Conservation (phyloP, 2,797 vertebrate genomes). For the Sebastes cheni region DNA sequence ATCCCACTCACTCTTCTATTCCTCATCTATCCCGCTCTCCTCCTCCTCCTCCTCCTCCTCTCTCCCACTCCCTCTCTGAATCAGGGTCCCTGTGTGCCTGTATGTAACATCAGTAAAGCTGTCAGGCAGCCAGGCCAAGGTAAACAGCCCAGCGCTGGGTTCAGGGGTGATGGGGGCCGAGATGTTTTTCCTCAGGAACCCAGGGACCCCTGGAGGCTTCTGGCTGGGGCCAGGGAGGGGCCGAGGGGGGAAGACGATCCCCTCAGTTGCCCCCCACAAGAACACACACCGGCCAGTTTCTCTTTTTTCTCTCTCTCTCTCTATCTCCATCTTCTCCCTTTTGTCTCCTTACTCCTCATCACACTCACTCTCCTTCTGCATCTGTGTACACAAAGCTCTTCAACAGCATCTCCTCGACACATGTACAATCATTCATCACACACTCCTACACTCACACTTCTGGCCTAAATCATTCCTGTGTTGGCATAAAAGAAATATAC, state of each 20-base stretch:
- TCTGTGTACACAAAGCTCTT: constrained; percentile 89
- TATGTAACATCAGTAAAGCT: constrained; percentile 99
- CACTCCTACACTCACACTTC: constrained; percentile 48
- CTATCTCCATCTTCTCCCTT: constrained; percentile 32
- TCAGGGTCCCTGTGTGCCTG: constrained; percentile 91
- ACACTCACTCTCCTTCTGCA: constrained; percentile 72
- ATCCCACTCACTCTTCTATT: constrained; percentile 47
- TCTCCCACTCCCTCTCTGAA: constrained; percentile 76
- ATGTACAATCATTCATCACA: constrained; percentile 71
- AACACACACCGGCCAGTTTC: constrained; percentile 60
- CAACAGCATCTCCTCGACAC: constrained; percentile 86
- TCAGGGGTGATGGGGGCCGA: constrained; percentile 97
- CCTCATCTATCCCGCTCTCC: constrained; percentile 35
- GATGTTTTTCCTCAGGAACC: constrained; percentile 97
- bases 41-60: constrained; percentile 55
- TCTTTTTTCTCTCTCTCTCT: constrained; percentile 57
- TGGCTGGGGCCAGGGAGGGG: constrained; percentile 87
- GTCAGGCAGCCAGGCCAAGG: constrained; percentile 96
- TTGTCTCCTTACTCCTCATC: constrained; percentile 56
- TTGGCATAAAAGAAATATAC: constrained; percentile 80
- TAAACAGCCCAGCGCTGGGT: constrained; percentile 96
- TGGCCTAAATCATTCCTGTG: constrained; percentile 87
- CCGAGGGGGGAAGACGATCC: constrained; percentile 80
- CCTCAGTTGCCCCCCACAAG: constrained; percentile 79
- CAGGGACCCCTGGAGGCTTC: constrained; percentile 86